Evolutionary conservation across 2,888 invertebrate species (phyloP).

Genomic region (Archips xylosteana): DNA sequence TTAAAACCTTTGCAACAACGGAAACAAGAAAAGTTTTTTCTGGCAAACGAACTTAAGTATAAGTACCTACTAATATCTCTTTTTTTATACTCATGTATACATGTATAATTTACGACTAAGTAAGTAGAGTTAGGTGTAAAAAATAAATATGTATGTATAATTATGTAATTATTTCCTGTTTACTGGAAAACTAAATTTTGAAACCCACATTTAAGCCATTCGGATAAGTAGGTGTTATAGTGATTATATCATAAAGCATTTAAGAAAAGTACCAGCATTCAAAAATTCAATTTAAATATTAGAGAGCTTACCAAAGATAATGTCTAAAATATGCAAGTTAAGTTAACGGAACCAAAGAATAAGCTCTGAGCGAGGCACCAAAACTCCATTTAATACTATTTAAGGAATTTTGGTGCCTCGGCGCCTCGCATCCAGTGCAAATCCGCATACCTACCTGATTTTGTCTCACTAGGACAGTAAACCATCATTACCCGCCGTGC

Average conservation of each 20-base stretch:
- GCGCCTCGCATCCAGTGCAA: conserved; percentile 34
- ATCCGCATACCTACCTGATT: conserved; percentile 17
- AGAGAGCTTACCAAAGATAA: not conserved
- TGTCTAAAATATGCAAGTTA: conserved; percentile 15
- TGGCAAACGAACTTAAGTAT: too few species aligned
- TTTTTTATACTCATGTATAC: too few species aligned
- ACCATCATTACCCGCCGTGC: conserved; percentile 3
- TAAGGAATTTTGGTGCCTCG: conserved; percentile 20
- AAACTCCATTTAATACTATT: conserved; percentile 7
- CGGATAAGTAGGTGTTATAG: not conserved
- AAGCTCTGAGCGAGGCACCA: not conserved
- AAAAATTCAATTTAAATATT: not conserved
- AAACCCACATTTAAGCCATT: not conserved
- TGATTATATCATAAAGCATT: not conserved
- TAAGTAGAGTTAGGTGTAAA: too few species aligned
- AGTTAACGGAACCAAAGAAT: conserved; percentile 2
- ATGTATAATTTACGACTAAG: too few species aligned
- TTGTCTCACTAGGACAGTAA: not conserved
- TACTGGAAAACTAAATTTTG: not conserved
- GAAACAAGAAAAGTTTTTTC: too few species aligned
- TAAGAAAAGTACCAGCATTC: too few species aligned
- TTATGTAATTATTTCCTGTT: not conserved
- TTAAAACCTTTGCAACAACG: too few species aligned
- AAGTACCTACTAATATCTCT: too few species aligned
- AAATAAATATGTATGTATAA: too few species aligned